These are phyloP conservation scores for Panopea generosa DNA, from an alignment of 2,888 invertebrate genomes.

Conservation along the genomic window DNA sequence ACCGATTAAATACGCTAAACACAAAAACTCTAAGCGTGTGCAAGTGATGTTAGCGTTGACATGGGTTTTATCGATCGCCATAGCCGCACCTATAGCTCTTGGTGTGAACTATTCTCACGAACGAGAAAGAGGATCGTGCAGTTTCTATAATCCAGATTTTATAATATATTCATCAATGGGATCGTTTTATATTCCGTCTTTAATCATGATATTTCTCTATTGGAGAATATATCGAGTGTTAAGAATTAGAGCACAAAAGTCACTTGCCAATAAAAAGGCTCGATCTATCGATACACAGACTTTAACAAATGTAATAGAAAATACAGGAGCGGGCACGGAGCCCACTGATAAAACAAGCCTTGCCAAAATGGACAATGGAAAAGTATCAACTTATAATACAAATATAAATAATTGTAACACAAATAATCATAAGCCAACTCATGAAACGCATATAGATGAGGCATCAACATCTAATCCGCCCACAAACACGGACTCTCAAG, in stretches of 20 bases:
- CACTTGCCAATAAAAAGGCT: slow-evolving; percentile 70
- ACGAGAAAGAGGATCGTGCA: slow-evolving; percentile 93
- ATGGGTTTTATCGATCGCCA: slow-evolving; percentile 97
- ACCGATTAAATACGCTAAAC: slow-evolving; percentile 99
- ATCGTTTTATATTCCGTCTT: slow-evolving; percentile 99
- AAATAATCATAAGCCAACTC: slow-evolving; percentile 54
- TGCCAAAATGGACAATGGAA: slow-evolving; percentile 79
- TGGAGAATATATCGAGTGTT: slow-evolving; percentile 98
- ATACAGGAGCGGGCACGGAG: slow-evolving; percentile 73
- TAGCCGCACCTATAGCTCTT: slow-evolving; percentile 97
- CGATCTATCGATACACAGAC: slow-evolving; percentile 74
- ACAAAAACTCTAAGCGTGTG: slow-evolving; percentile 94
- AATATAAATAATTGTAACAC: slow-evolving; percentile 63
- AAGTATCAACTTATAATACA: slow-evolving; percentile 78
- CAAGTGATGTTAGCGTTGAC: slow-evolving; percentile 97
- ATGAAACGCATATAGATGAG: slow-evolving; percentile 61
- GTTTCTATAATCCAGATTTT: slow-evolving; percentile 99
- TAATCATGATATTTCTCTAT: slow-evolving; percentile 99
- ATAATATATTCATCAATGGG: slow-evolving; percentile 98
- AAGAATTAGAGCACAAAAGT: slow-evolving; percentile 80
- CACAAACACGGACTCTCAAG: slow-evolving; percentile 72
- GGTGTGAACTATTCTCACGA: slow-evolving; percentile 97
- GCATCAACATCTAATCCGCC: slow-evolving; percentile 69
- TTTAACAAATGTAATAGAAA: slow-evolving; percentile 79
- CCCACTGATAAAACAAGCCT: slow-evolving; percentile 78